Conservation (phyloP, 1,140 invertebrate species). For the Piezodorus guildinii region DNA sequence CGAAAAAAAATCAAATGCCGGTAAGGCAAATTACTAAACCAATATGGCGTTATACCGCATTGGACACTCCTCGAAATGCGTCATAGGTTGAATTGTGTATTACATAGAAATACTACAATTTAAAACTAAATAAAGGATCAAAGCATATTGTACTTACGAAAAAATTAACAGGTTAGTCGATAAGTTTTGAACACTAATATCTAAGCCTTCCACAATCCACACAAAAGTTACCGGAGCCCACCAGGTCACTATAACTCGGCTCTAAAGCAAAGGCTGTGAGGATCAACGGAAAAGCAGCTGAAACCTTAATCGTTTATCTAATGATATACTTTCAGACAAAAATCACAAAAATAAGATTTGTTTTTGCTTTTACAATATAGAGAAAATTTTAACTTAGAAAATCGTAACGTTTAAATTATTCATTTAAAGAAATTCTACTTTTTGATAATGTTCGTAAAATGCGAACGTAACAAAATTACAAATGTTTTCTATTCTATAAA, state of each 20-base stretch:
- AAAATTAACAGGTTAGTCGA: constrained; percentile 16
- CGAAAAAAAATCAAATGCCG: constrained; percentile 4
- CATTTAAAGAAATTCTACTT: too few relatives aligned
- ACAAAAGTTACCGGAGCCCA: constrained; percentile 15
- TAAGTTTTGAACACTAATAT: constrained; percentile 22
- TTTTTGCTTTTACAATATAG: too few relatives aligned
- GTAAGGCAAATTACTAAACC: constrained; percentile 16
- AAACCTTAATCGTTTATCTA: constrained; percentile 9
- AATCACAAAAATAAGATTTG: too few relatives aligned
- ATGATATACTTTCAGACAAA: too few relatives aligned
- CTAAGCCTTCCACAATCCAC: constrained; percentile 23
- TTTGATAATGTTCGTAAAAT: too few relatives aligned
- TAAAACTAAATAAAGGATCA: neutral
- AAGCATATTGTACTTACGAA: constrained; percentile 20
- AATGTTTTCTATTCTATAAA: too few relatives aligned
- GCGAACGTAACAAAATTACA: too few relatives aligned
- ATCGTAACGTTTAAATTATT: too few relatives aligned
- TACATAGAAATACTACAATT: constrained; percentile 5
- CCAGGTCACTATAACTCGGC: constrained; percentile 17
- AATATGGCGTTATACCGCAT: constrained; percentile 22
- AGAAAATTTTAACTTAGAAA: too few relatives aligned
- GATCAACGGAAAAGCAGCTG: constrained; percentile 2
- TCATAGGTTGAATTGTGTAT: neutral
- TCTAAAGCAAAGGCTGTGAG: constrained; percentile 19
- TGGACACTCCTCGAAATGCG: constrained; percentile 23